phyloP scores from a whole-genome alignment of 1,140 invertebrate genomes.

The Ceratina japonica region DNA sequence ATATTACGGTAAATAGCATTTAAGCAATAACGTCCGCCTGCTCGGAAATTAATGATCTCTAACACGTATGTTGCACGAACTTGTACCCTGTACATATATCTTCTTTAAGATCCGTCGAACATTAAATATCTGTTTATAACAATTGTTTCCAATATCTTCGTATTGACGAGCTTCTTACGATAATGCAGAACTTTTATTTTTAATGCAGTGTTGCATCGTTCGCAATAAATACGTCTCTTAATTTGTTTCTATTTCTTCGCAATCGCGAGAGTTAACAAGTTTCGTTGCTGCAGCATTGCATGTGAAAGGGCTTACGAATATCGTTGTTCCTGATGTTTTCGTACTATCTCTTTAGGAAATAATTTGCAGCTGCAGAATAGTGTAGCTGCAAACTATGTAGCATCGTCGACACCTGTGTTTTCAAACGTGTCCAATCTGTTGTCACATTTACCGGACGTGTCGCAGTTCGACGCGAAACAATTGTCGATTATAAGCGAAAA shows the following conservation, averaged over 20 bases:
- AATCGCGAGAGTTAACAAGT: background rate
- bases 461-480: conserved; percentile 43
- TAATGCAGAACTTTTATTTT: background rate
- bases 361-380: conserved; percentile 29
- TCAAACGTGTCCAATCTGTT: conserved; percentile 40
- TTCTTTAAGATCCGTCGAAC: background rate
- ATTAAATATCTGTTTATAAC: background rate
- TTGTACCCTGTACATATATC: conserved; percentile 1
- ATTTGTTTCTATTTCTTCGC: background rate
- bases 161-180: conserved; percentile 35
- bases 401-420: conserved; percentile 26
- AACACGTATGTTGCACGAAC: conserved; percentile 15
- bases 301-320: background rate
- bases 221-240: conserved; percentile 19
- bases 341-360: conserved; percentile 43
- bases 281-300: conserved; percentile 2
- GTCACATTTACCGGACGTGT: conserved; percentile 17
- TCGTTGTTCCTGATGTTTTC: conserved; percentile 6
- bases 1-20: conserved; percentile 65
- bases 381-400: conserved; percentile 16
- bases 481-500: conserved; percentile 44
- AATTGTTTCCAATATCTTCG: conserved; percentile 29
- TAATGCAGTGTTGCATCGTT: background rate
- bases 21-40: background rate
- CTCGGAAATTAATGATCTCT: background rate